Percentiles rank a stretch among this genome's conserved stretches.
These are phyloP conservation scores for Eulemur mongoz DNA, from an alignment of 2,797 vertebrate species.

Conservation along the genomic window DNA sequence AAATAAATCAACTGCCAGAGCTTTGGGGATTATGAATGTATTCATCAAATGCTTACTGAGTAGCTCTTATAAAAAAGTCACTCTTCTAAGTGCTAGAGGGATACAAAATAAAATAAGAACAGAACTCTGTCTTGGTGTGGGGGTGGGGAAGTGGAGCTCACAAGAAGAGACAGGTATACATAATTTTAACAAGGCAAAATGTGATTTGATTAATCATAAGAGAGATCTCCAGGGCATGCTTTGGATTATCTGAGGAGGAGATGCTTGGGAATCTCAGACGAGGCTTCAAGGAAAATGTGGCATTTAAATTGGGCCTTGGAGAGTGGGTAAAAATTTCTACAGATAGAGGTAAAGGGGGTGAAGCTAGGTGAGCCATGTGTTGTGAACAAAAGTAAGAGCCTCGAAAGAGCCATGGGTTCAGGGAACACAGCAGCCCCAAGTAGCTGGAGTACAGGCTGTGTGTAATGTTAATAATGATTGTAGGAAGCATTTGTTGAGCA, in stretches of 20 bases:
- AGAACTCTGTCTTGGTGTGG: not conserved
- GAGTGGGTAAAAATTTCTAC: not conserved
- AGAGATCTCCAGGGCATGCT: not conserved
- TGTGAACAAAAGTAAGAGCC: not conserved
- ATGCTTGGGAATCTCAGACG: not conserved
- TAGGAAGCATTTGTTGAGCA: not conserved
- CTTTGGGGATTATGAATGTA: constrained; percentile 35
- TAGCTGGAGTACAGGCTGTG: not conserved
- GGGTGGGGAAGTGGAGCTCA: not conserved
- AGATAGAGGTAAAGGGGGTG: not conserved
- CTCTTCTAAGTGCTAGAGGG: constrained; percentile 21
- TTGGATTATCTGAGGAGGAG: not conserved
- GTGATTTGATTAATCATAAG: not conserved
- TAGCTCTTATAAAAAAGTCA: constrained; percentile 7
- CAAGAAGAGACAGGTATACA: not conserved
- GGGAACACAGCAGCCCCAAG: not conserved
- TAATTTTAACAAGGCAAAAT: constrained; percentile 23
- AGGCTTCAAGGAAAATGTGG: not conserved
- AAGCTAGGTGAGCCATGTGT: not conserved
- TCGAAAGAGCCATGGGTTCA: not conserved
- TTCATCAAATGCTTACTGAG: constrained; percentile 46
- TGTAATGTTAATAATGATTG: not conserved
- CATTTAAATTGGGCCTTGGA: not conserved
- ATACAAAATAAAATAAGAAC: constrained; percentile 36
- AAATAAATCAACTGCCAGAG: constrained; percentile 49